Evolutionary conservation across 1,140 invertebrate genomes (phyloP).

Genomic region (Akabosia matsudoensis): DNA sequence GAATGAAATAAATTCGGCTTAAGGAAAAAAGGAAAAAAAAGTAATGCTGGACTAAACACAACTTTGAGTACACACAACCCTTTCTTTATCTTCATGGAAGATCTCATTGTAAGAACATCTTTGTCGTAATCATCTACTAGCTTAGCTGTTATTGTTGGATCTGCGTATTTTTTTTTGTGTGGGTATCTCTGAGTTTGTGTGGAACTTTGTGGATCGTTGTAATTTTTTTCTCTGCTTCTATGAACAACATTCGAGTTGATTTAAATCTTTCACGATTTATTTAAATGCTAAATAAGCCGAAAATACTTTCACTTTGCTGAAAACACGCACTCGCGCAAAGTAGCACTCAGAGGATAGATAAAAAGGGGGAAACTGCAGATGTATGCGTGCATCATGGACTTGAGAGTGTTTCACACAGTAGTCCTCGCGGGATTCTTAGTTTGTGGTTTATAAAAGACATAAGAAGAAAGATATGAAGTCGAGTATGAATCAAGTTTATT

Average conservation of each 20-base stretch:
- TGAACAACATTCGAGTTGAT: conserved; percentile 5
- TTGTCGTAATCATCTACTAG: neutral
- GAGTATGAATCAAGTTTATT: neutral
- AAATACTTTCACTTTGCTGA: conserved; percentile 15
- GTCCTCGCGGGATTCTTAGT: neutral
- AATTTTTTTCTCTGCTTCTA: neutral
- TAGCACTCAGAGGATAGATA: neutral
- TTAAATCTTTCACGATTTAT: conserved; percentile 21
- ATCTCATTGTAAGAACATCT: neutral
- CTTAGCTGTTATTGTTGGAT: no score
- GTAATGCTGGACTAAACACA: neutral
- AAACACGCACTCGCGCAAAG: neutral
- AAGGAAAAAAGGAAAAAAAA: neutral
- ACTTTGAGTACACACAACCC: neutral
- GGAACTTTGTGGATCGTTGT: neutral
- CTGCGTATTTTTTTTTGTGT: neutral
- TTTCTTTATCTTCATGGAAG: neutral
- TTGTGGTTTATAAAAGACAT: neutral
- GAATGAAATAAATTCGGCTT: neutral
- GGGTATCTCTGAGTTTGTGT: neutral
- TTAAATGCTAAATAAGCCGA: conserved; percentile 23
- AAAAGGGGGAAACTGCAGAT: neutral
- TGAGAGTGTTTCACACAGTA: neutral
- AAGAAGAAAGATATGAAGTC: neutral
- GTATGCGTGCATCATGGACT: no score